Percentiles rank a stretch among this genome's conserved stretches.
phyloP scores from a whole-genome alignment of 2,888 invertebrate genomes.

The Drosophila mulleri region DNA sequence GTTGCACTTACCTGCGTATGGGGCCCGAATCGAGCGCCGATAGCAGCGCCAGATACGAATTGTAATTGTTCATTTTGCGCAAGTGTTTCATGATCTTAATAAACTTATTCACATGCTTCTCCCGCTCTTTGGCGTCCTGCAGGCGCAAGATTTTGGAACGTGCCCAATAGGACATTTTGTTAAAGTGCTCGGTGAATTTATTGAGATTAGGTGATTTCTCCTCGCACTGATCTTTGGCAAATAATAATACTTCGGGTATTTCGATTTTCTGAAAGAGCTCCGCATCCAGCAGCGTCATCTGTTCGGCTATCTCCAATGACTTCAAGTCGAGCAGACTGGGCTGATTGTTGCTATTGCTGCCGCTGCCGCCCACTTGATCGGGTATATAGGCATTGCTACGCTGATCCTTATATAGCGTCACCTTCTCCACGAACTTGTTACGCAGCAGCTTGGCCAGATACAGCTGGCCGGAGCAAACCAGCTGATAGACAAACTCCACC shows the following conservation, averaged over 20 bases:
- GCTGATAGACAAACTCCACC: constrained; percentile 96
- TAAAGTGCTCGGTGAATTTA: constrained; percentile 99
- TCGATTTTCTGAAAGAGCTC: constrained; percentile 98
- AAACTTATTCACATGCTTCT: constrained; percentile 97
- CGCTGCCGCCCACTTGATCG: constrained; percentile 46
- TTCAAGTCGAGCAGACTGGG: constrained; percentile 95
- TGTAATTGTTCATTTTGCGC: constrained; percentile 98
- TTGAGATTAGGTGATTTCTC: constrained; percentile 98
- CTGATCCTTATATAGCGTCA: constrained; percentile 82
- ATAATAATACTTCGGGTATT: constrained; percentile 97
- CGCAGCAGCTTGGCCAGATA: constrained; percentile 95
- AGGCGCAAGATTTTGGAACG: constrained; percentile 96
- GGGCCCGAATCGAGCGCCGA: constrained; percentile 99
- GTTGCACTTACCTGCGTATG: constrained; percentile 85
- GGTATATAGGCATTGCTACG: constrained; percentile 81
- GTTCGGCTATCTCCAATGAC: constrained; percentile 97
- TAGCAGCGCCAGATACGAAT: constrained; percentile 97
- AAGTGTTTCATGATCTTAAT: constrained; percentile 99
- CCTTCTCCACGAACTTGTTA: constrained; percentile 95
- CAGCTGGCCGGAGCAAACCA: constrained; percentile 96
- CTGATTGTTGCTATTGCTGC: constrained; percentile 86
- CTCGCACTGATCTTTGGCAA: constrained; percentile 99
- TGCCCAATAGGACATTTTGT: constrained; percentile 99
- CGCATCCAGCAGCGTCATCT: constrained; percentile 98
- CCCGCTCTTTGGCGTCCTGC: constrained; percentile 96